These are phyloP conservation scores for Sarcophaga bullata DNA, from an alignment of 1,140 invertebrate genomes.

Conservation along the genomic window DNA sequence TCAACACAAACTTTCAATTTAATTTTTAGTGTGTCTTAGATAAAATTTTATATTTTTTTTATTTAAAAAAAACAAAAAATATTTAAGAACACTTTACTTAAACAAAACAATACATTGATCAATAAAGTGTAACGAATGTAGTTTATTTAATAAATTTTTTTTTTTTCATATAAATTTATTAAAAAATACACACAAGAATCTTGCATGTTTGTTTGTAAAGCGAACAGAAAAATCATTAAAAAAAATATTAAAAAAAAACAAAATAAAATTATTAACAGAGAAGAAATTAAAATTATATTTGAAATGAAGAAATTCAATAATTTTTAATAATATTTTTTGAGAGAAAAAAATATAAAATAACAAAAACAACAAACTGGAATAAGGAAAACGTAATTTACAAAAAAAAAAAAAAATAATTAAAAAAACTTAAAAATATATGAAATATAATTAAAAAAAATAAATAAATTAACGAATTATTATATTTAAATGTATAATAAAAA, in stretches of 20 bases:
- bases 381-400: constrained; percentile 1
- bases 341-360: constrained; percentile 15
- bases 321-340: background rate
- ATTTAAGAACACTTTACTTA: background rate
- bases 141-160: background rate
- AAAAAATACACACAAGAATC: background rate
- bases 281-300: background rate
- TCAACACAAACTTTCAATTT: background rate
- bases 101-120: constrained; percentile 9
- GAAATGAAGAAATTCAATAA: background rate
- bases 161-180: constrained; percentile 20
- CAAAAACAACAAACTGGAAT: background rate
- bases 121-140: constrained; percentile 2
- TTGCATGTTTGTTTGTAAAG: constrained; percentile 37
- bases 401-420: background rate
- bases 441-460: constrained; percentile 10
- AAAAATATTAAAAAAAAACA: background rate
- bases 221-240: background rate
- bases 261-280: background rate
- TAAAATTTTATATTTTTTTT: background rate
- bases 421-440: constrained; percentile 10
- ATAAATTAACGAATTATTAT: background rate
- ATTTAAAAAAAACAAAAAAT: background rate
- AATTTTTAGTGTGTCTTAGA: background rate
- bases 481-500: constrained; percentile 20